Conservation (phyloP, 2,113 vertebrate genomes). For the Cichladusa arquata region DNA sequence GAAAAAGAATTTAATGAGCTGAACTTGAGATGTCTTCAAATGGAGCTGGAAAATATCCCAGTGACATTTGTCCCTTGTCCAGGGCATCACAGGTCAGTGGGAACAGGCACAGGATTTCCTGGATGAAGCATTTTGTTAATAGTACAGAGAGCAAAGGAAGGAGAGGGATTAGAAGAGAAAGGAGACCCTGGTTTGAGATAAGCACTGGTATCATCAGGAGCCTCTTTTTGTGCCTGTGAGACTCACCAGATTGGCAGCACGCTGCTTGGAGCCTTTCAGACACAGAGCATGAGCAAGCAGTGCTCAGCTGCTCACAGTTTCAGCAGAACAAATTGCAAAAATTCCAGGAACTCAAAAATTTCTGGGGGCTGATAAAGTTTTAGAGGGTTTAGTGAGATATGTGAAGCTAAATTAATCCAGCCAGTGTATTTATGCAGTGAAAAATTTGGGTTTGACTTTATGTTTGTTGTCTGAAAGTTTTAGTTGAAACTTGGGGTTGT, state of each 20-base stretch:
- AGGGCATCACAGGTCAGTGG: not conserved
- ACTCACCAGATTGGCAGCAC: not conserved
- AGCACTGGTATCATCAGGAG: not conserved
- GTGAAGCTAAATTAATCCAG: not conserved
- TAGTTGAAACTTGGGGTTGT: not conserved
- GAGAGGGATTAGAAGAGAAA: not conserved
- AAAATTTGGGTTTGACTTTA: not conserved
- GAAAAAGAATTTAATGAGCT: constrained; percentile 11
- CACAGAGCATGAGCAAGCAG: not conserved
- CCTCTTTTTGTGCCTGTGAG: not conserved
- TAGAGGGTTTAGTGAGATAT: not conserved
- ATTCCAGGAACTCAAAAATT: not conserved
- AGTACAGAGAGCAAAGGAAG: not conserved
- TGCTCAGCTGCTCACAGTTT: not conserved
- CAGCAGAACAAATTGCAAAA: not conserved
- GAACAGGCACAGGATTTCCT: not conserved
- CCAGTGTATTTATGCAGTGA: not conserved
- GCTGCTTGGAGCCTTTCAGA: not conserved
- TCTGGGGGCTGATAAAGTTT: not conserved
- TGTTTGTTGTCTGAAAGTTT: not conserved
- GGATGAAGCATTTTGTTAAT: not conserved
- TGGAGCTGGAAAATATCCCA: not conserved
- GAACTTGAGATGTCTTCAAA: not conserved
- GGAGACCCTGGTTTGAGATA: not conserved
- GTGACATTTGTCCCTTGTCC: not conserved